Evolutionary conservation across 53 echinoderm and acorn worm species (phyloP), one percentile per base, ranked within the genome.

Genomic region (Actinopyga echinites): DNA sequence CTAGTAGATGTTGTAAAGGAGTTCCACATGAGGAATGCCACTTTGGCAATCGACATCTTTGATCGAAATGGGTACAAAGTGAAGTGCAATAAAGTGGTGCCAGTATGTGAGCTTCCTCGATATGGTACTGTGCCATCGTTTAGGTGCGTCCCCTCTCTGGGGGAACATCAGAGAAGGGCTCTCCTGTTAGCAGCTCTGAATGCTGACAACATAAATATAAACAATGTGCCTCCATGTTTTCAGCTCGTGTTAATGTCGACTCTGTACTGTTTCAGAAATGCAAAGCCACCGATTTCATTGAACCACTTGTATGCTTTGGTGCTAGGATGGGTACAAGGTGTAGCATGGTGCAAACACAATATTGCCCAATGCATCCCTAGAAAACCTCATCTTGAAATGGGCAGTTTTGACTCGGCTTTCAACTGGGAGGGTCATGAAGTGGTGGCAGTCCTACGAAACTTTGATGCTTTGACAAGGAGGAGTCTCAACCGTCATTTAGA

Each of bases 301-400:
- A 54, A 64, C 20, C 93, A 93, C 32, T 40, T 91, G 20, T 9
- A 38, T 36, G 86, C 92, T 6, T 31, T 95, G 24, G 71, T 92
- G 30, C 42, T 90, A 0, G 74, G 92, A 12, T 95, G 90, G 89
- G 25, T 95, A 24, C 87, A 88, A 54, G 77, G 77, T 24, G 52
- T 77, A 13, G 77, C 54, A 28, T 77, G 77, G 77, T 77, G 77
- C 11, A 43, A 77, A 20, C 31, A 49, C 15, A 77, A 77, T 33
- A 32, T n/a, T n/a, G n/a, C 56, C 55, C 21, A 21, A 10, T 30
- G 43, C 5, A 29, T 54, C 28, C 56, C 31, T 15, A 59, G 45
- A 28, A 57, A 56, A 42, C 54, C 49, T 59, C 53, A 54, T 56
- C 56, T 25, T 53, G 64, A 71, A 23, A 26, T 74, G 30, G 64